Conservation (phyloP, 2,797 vertebrate genomes). For the Siniperca undulata region DNA sequence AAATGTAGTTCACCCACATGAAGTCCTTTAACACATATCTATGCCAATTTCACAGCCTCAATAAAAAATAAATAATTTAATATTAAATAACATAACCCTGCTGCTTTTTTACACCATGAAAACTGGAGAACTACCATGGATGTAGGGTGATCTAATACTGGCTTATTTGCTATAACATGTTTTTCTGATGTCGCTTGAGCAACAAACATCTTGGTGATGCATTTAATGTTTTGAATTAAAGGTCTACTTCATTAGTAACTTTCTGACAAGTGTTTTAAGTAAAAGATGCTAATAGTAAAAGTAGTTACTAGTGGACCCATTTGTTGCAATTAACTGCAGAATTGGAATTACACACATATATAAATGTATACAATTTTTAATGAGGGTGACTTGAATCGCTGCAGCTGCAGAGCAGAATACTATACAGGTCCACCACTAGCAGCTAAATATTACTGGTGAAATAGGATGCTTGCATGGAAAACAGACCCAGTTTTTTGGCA, state of each 20-base stretch:
- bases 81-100: slow-evolving; percentile 33
- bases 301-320: background rate
- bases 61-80: slow-evolving; percentile 12
- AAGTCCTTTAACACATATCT: slow-evolving; percentile 47
- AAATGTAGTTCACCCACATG: slow-evolving; percentile 49
- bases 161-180: slow-evolving; percentile 5
- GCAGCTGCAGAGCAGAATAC: slow-evolving; percentile 20
- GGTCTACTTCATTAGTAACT: background rate
- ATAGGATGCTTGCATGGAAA: slow-evolving; percentile 53
- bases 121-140: slow-evolving; percentile 16
- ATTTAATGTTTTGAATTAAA: slow-evolving; percentile 6
- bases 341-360: background rate
- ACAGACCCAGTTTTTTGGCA: slow-evolving; percentile 70
- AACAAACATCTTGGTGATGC: background rate
- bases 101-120: slow-evolving; percentile 18
- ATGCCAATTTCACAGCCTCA: slow-evolving; percentile 50
- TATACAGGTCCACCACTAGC: slow-evolving; percentile 14
- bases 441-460: slow-evolving; percentile 46
- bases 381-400: background rate
- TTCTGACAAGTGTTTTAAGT: background rate
- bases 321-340: slow-evolving; percentile 1
- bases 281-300: background rate
- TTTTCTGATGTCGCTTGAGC: background rate
- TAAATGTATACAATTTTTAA: background rate
- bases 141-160: slow-evolving; percentile 11